Evolutionary conservation across 1,140 invertebrate genomes (phyloP).

Genomic region (Brachionus asplanchnoidis): DNA sequence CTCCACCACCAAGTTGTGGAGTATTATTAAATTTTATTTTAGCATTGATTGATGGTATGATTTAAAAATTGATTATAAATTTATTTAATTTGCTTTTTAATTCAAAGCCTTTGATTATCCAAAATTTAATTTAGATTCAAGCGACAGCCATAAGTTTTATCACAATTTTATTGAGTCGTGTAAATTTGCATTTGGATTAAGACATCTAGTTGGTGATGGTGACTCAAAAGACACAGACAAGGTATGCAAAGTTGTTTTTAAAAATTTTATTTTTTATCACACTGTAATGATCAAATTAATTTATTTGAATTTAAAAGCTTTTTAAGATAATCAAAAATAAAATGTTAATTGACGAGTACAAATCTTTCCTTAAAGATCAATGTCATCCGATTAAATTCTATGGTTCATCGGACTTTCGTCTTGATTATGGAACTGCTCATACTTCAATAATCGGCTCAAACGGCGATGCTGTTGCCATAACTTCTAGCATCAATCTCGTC

Average conservation of each 20-base stretch:
- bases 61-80: background rate
- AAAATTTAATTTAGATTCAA: background rate
- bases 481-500: constrained; percentile 81
- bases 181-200: constrained; percentile 81
- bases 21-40: constrained; percentile 73
- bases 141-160: constrained; percentile 60
- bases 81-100: background rate
- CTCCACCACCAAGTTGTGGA: constrained; percentile 74
- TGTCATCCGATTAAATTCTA: constrained; percentile 42
- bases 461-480: constrained; percentile 86
- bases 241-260: background rate
- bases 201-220: constrained; percentile 77
- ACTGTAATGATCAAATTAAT: background rate
- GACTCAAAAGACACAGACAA: constrained; percentile 43
- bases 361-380: constrained; percentile 46
- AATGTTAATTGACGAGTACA: constrained; percentile 47
- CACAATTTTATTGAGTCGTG: constrained; percentile 83
- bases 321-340: constrained; percentile 10
- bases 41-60: constrained; percentile 66
- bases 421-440: constrained; percentile 63
- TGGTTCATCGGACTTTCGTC: background rate
- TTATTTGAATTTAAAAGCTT: background rate
- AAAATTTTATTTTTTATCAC: background rate
- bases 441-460: constrained; percentile 75
- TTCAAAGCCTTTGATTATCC: constrained; percentile 43